Base-by-base conservation (phyloP, 1,140 invertebrate species). In the Lethrus apterus region DNA sequence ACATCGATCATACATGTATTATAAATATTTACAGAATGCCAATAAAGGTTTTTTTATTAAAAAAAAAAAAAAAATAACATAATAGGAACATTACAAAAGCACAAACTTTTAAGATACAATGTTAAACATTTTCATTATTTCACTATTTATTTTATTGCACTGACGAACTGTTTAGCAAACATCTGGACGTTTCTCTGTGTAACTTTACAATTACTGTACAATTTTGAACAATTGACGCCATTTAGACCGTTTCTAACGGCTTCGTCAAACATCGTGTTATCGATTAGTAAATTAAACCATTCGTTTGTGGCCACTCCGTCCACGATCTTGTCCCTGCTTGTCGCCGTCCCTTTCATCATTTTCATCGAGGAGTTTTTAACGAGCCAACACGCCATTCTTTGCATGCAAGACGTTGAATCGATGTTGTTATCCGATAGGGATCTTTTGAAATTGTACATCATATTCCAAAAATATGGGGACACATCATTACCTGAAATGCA, bases 301-400 rank as follows among this genome's bases (percentile, higher is more conserved):
- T 51, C 26, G 40, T 54, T 64, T 13, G 52, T 58, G 1, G 56
- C 50, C 10, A 66, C n/a, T 5, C 64, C 62, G 47, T 66, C 59
- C 4, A 66, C 51, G 29, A 64, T 64, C 49, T 63, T 66, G 45
- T 66, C 60, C 3, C 40, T 51, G 36, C 60, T 64, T 2, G 47
- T 51, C 13, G 49, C 56, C 5, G 42, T 30, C 19, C 62, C 60
- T 24, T 15, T 55, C 3, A 35, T 13, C 1, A 65, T 42, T 31
- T 57, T 62, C 20, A 36, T 36, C 5, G 52, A 44, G 2, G 62
- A 54, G 14, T 59, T 56, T 30, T 58, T 54, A 5, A 62, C 54
- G 3, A 51, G 32, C 40, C 48, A 58, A 48, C 64, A 66, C 8
- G 60, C 24, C 2, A 57, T 46, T 30, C 54, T 36, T 49, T 64